Conservation (phyloP, 2,797 vertebrate genomes). For the Neosalanx taihuensis region DNA sequence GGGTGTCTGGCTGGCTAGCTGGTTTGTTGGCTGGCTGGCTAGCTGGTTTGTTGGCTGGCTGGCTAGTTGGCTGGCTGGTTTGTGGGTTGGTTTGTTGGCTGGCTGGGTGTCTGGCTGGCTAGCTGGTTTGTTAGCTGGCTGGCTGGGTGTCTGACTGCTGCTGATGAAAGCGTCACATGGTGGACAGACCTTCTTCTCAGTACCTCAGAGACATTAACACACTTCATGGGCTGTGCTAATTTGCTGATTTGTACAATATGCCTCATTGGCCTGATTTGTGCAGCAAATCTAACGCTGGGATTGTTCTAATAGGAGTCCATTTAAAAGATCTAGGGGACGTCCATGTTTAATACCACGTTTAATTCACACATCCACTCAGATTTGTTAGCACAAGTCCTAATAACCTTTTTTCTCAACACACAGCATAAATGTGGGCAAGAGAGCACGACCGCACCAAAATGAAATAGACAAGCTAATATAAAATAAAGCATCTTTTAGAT, state of each 20-base stretch:
- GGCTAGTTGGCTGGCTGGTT: too few relatives aligned
- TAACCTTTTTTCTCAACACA: constrained; percentile 58
- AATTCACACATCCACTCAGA: constrained; percentile 65
- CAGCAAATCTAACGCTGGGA: constrained; percentile 71
- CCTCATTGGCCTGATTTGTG: constrained; percentile 81
- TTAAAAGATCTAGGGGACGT: constrained; percentile 69
- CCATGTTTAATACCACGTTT: constrained; percentile 72
- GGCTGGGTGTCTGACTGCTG: constrained; percentile 53
- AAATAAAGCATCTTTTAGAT: constrained; percentile 60
- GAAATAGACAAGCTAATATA: constrained; percentile 55
- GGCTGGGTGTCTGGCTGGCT: too few relatives aligned
- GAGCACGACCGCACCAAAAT: constrained; percentile 56
- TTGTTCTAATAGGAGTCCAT: constrained; percentile 75
- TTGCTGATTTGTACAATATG: constrained; percentile 81
- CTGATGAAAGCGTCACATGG: constrained; percentile 76
- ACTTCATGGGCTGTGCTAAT: constrained; percentile 80
- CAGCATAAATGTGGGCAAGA: constrained; percentile 61
- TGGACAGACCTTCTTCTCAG: constrained; percentile 75
- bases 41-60: too few relatives aligned
- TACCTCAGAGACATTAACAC: constrained; percentile 78
- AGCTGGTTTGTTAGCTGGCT: constrained; percentile 44
- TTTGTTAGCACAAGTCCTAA: constrained; percentile 74
- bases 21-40: too few relatives aligned
- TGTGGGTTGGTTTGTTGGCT: too few relatives aligned
- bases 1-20: too few relatives aligned